A percentile compares a stretch with the other conserved stretches of the same genome.
phyloP scores from a whole-genome alignment of 2,797 vertebrate species.

The Diplodus puntazzo region DNA sequence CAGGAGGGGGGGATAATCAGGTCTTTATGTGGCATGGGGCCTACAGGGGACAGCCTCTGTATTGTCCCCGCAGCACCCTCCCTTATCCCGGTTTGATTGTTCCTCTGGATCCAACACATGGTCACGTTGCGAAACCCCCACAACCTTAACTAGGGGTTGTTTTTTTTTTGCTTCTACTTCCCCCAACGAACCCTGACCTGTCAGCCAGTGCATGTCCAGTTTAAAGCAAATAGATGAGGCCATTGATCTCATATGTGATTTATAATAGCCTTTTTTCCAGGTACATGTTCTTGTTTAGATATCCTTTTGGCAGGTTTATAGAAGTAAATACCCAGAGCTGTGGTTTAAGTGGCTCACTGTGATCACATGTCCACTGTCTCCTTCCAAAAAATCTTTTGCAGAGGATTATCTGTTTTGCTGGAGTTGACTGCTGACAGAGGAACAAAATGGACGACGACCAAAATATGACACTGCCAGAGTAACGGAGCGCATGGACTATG shows the following conservation, averaged over 20 bases:
- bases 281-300: conserved; percentile 42
- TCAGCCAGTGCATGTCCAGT: not conserved
- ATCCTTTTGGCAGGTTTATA: conserved; percentile 28
- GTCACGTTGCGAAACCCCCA: conserved; percentile 68
- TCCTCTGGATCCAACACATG: conserved; percentile 58
- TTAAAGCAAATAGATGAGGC: conserved; percentile 58
- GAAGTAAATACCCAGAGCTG: conserved; percentile 33
- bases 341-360: not conserved
- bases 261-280: conserved; percentile 32
- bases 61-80: conserved; percentile 73
- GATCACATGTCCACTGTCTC: conserved; percentile 4
- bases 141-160: conserved; percentile 50
- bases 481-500: not conserved
- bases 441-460: conserved; percentile 1
- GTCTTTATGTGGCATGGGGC: conserved; percentile 83
- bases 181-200: conserved; percentile 14
- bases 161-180: conserved; percentile 20
- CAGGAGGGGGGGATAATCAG: conserved; percentile 74
- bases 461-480: not conserved
- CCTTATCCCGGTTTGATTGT: conserved; percentile 71
- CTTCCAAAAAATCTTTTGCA: conserved; percentile 17
- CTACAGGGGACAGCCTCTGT: conserved; percentile 73
- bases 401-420: conserved; percentile 4
- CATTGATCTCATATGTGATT: conserved; percentile 17
- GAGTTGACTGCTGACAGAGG: conserved; percentile 6